These are phyloP conservation scores for Macrobrachium nipponense DNA, from an alignment of 1,140 invertebrate species.

Conservation along the genomic window DNA sequence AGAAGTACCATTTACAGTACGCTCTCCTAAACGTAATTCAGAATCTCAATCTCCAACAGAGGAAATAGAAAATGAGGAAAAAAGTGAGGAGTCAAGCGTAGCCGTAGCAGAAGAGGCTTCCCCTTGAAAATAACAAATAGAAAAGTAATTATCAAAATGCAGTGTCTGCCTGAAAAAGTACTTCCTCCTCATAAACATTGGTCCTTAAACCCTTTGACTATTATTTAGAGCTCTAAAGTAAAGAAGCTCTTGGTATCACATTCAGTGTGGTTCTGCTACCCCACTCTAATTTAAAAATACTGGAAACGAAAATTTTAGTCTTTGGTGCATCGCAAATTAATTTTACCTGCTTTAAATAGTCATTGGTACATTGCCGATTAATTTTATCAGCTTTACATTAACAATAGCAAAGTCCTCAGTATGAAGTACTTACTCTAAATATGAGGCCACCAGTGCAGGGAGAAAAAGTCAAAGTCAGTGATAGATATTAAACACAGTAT, in stretches of 20 bases:
- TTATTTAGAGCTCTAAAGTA: no score
- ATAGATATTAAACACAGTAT: constrained; percentile 14
- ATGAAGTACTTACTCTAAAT: background rate
- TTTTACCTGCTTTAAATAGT: background rate
- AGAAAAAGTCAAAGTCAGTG: constrained; percentile 4
- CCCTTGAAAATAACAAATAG: background rate
- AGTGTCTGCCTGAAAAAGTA: background rate
- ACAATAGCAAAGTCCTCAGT: background rate
- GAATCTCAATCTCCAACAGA: constrained; percentile 14
- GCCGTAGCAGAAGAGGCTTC: constrained; percentile 8
- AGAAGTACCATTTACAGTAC: constrained; percentile 33
- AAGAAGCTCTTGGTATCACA: no score
- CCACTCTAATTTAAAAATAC: no score
- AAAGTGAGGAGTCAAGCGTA: constrained; percentile 17
- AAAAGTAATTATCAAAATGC: no score
- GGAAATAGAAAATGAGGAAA: constrained; percentile 23
- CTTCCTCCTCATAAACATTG: background rate
- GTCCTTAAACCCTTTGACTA: no score
- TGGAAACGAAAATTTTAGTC: no score
- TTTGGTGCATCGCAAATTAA: no score
- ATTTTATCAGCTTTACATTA: background rate
- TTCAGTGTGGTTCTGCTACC: no score
- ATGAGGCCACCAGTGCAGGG: constrained; percentile 16
- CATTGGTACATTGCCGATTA: no score
- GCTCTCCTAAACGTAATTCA: constrained; percentile 21